These are phyloP conservation scores for Trichomycterus rosablanca DNA, from an alignment of 2,113 vertebrate species.

Conservation along the genomic window DNA sequence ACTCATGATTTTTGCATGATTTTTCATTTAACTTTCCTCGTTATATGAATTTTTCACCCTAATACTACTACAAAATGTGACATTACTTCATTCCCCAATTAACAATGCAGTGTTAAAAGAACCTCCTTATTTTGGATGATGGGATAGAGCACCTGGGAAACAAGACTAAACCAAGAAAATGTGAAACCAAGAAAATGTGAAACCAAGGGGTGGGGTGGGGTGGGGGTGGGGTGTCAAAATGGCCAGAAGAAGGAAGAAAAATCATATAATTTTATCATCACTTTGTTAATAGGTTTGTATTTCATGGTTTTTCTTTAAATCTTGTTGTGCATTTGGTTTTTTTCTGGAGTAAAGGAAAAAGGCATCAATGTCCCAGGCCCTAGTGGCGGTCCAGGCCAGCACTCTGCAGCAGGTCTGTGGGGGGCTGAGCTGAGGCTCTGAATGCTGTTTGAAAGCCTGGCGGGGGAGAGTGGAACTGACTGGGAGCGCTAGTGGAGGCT, in stretches of 20 bases:
- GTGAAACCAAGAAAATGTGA: constrained; percentile 63
- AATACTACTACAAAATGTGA: no score
- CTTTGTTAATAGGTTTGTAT: constrained; percentile 62
- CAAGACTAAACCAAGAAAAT: constrained; percentile 46
- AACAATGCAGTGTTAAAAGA: constrained; percentile 7
- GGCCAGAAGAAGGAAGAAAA: constrained; percentile 49
- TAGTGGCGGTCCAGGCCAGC: constrained; percentile 85
- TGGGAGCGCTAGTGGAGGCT: constrained; percentile 69
- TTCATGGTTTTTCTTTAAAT: constrained; percentile 55
- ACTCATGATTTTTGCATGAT: no score
- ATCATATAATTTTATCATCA: constrained; percentile 54
- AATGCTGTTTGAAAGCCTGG: constrained; percentile 88
- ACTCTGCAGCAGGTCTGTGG: constrained; percentile 91
- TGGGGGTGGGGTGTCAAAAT: no score
- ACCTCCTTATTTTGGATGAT: constrained; percentile 53
- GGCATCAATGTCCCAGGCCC: constrained; percentile 51
- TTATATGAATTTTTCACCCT: no score
- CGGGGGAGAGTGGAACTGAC: constrained; percentile 81
- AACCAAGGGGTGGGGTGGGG: constrained; percentile 27
- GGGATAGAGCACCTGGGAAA: constrained; percentile 58
- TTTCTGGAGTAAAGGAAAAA: constrained; percentile 11
- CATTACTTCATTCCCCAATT: not conserved
- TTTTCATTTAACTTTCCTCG: no score
- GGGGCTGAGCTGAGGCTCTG: constrained; percentile 83
- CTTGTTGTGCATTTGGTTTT: constrained; percentile 32